phyloP scores from a whole-genome alignment of 2,888 invertebrate species.

The Ecdyonurus torrentis region DNA sequence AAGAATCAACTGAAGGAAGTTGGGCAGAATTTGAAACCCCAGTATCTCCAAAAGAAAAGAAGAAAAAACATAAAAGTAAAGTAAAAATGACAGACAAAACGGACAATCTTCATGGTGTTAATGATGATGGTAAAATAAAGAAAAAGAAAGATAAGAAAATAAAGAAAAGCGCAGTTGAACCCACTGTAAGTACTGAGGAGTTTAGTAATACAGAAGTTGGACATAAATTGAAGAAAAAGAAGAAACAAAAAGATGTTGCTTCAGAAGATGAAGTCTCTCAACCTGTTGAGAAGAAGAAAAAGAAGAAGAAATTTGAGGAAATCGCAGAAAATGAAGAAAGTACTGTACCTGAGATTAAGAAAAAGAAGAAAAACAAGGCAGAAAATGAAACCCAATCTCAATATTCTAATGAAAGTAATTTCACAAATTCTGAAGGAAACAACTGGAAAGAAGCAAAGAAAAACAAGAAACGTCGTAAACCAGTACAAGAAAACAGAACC shows the following conservation, averaged over 20 bases:
- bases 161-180: too few relatives aligned
- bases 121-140: slow-evolving; percentile 9
- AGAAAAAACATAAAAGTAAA: slow-evolving; percentile 14
- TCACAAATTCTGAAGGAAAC: slow-evolving; percentile 18
- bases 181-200: too few relatives aligned
- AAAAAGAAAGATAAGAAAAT: slow-evolving; percentile 14
- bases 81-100: slow-evolving; percentile 22
- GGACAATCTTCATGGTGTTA: background rate
- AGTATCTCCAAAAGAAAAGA: background rate
- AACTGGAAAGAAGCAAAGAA: slow-evolving; percentile 9
- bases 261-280: background rate
- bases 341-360: slow-evolving; percentile 7
- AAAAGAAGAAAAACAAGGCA: slow-evolving; percentile 5
- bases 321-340: slow-evolving; percentile 13
- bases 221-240: slow-evolving; percentile 14
- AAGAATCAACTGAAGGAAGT: background rate
- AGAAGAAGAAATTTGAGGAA: slow-evolving; percentile 8
- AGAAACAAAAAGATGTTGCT: slow-evolving; percentile 7
- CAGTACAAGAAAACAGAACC: slow-evolving; percentile 27
- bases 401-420: slow-evolving; percentile 3
- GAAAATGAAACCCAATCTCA: slow-evolving; percentile 7
- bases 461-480: slow-evolving; percentile 24
- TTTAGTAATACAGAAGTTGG: background rate
- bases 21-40: background rate
- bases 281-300: slow-evolving; percentile 3